Conservation (phyloP, 2,797 vertebrate genomes). For the Tarsius wallacei region DNA sequence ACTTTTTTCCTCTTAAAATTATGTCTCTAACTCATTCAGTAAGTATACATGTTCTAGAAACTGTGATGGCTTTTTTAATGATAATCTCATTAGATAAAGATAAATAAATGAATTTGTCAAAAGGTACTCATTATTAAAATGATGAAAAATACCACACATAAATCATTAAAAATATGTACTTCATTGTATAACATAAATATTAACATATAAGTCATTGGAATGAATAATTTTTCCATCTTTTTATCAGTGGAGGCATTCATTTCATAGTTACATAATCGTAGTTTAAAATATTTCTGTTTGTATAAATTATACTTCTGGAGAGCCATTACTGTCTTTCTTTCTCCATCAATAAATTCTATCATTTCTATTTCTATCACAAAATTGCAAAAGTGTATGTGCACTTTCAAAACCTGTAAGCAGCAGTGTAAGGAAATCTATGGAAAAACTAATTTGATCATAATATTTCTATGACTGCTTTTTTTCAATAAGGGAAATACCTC, state of each 20-base stretch:
- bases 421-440: background rate
- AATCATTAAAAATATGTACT: background rate
- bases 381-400: background rate
- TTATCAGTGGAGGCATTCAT: background rate
- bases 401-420: slow-evolving; percentile 21
- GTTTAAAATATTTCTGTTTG: slow-evolving; percentile 43
- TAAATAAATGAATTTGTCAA: slow-evolving; percentile 24
- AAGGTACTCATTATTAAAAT: slow-evolving; percentile 35
- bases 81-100: slow-evolving; percentile 39
- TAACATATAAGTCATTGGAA: background rate
- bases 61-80: background rate
- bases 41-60: background rate
- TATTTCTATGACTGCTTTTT: background rate
- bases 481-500: background rate
- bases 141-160: background rate
- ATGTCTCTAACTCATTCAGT: background rate
- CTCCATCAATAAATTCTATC: slow-evolving; percentile 27
- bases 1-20: background rate
- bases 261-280: background rate
- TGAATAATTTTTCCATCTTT: slow-evolving; percentile 43
- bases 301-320: slow-evolving; percentile 45
- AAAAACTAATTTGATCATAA: slow-evolving; percentile 32
- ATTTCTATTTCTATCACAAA: slow-evolving; percentile 27
- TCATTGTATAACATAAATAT: background rate
- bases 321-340: slow-evolving; percentile 15